Evolutionary conservation across 92 coral and sea anemone species (phyloP).

Genomic region (Actinostola sp.): DNA sequence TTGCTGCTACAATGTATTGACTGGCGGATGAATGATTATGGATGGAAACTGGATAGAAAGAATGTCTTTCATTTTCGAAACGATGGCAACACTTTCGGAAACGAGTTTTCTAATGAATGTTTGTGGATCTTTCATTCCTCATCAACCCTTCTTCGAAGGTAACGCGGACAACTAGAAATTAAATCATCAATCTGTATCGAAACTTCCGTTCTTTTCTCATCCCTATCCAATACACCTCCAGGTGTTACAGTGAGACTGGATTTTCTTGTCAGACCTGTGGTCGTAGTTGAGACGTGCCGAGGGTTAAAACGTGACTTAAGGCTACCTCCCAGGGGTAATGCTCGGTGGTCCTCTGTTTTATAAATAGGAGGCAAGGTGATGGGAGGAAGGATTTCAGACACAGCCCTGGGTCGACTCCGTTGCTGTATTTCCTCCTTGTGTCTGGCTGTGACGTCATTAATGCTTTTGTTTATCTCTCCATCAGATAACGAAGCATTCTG

Average conservation of each 20-base stretch:
- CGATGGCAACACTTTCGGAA: too few relatives aligned
- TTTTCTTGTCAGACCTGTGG: background rate
- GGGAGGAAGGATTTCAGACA: slow-evolving; percentile 32
- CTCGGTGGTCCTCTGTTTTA: background rate
- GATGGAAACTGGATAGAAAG: too few relatives aligned
- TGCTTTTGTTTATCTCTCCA: slow-evolving; percentile 1
- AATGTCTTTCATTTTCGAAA: too few relatives aligned
- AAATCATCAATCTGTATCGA: background rate
- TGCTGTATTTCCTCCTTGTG: background rate
- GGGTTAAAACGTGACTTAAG: background rate
- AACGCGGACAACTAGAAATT: background rate
- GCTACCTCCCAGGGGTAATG: background rate
- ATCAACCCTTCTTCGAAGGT: background rate
- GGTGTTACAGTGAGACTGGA: background rate
- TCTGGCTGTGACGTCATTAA: background rate
- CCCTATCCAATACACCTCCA: background rate
- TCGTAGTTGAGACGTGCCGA: background rate
- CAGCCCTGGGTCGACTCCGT: slow-evolving; percentile 19
- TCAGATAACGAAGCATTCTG: background rate
- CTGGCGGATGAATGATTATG: too few relatives aligned
- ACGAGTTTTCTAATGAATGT: too few relatives aligned
- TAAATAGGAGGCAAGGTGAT: slow-evolving; percentile 34
- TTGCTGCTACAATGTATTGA: too few relatives aligned
- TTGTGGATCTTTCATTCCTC: background rate
- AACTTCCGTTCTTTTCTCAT: too few relatives aligned